phyloP scores from a whole-genome alignment of 2,797 vertebrate genomes.

The Peromyscus melanophrys region DNA sequence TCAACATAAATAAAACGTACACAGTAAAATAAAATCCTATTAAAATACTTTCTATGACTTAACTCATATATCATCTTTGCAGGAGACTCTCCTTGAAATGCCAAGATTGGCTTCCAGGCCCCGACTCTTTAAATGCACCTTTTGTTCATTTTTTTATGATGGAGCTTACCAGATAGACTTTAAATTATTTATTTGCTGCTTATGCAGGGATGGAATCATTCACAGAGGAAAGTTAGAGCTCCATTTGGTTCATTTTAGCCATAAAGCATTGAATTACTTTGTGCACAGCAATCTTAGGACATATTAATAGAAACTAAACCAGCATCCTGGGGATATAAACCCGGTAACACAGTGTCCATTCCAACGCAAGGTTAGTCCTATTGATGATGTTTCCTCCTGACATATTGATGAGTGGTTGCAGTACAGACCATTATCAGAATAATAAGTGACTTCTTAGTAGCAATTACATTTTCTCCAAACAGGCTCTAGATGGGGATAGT shows the following conservation, averaged over 20 bases:
- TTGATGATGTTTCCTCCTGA: conserved; percentile 15
- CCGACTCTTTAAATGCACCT: not conserved
- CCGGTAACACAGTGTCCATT: conserved; percentile 4
- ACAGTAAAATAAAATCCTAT: conserved; percentile 23
- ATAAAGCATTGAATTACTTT: conserved; percentile 73
- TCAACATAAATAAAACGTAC: not conserved
- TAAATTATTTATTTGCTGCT: conserved; percentile 71
- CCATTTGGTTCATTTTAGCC: conserved; percentile 64
- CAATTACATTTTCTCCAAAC: conserved; percentile 58
- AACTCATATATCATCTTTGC: not conserved
- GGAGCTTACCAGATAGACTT: conserved; percentile 34
- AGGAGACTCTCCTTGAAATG: conserved; percentile 30
- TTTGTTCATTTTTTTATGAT: conserved; percentile 48
- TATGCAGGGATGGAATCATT: not conserved
- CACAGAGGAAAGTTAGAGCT: conserved; percentile 29
- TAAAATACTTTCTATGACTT: not conserved
- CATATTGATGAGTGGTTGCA: conserved; percentile 57
- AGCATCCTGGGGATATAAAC: conserved; percentile 54
- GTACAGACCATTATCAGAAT: not conserved
- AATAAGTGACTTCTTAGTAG: conserved; percentile 47
- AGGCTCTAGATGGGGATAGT: conserved; percentile 88
- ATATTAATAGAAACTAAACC: conserved; percentile 62
- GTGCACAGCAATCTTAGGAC: conserved; percentile 45
- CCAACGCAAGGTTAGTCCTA: conserved; percentile 19
- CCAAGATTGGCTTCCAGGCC: not conserved